phyloP scores from a whole-genome alignment of 1,140 invertebrate species.

The Cryptotermes secundus region DNA sequence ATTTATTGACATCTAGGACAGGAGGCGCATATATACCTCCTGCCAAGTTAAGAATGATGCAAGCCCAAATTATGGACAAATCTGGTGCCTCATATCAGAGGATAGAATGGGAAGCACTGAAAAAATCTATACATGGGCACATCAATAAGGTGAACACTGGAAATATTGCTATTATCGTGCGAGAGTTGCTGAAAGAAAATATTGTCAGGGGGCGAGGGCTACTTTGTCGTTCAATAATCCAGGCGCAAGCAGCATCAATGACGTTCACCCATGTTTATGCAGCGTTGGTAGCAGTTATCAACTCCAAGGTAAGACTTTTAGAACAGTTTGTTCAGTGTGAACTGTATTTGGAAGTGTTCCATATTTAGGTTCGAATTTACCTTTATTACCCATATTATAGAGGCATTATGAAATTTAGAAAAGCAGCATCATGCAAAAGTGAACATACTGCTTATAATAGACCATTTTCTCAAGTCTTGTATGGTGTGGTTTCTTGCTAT shows the following conservation, averaged over 20 bases:
- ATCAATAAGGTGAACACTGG: conserved; percentile 98
- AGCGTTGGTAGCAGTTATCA: conserved; percentile 90
- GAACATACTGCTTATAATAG: no score
- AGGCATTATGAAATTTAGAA: no score
- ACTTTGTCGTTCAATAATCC: conserved; percentile 88
- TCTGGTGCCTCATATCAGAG: conserved; percentile 89
- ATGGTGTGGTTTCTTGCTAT: no score
- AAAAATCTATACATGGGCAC: conserved; percentile 98
- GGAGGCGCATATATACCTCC: conserved; percentile 99
- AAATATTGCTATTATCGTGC: conserved; percentile 91
- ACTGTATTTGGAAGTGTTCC: no score
- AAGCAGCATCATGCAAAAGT: no score
- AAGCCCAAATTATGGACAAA: conserved; percentile 92
- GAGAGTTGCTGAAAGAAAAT: conserved; percentile 92
- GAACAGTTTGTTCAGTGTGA: background rate
- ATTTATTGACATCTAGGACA: conserved; percentile 79
- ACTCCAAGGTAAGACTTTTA: conserved; percentile 70
- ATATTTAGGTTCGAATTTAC: no score
- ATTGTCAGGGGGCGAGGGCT: conserved; percentile 92
- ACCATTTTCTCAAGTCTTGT: no score
- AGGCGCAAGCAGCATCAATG: conserved; percentile 94
- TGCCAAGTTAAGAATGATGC: conserved; percentile 91
- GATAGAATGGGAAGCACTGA: conserved; percentile 97
- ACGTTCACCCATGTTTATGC: conserved; percentile 98
- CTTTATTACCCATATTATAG: no score